phyloP scores from a whole-genome alignment of 2,888 invertebrate species.

The Noctua janthina region DNA sequence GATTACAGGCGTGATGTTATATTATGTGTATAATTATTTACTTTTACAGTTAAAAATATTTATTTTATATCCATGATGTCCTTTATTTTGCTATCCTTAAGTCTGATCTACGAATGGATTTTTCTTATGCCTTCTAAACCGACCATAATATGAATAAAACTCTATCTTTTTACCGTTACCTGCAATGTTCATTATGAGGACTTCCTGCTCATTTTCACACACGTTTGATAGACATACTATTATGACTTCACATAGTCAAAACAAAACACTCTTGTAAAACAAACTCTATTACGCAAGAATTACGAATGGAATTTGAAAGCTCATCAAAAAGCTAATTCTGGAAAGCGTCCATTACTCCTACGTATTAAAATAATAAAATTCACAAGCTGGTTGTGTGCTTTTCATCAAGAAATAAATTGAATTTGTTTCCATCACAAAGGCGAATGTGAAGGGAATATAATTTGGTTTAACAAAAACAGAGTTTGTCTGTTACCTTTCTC shows the following conservation, averaged over 20 bases:
- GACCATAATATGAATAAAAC: not conserved
- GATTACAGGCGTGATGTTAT: too few species aligned
- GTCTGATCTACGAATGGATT: not conserved
- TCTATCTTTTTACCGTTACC: not conserved
- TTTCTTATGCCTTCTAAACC: not conserved
- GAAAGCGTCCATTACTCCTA: slow-evolving; percentile 40
- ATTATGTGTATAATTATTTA: too few species aligned
- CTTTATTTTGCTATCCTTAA: too few species aligned
- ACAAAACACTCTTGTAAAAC: not conserved
- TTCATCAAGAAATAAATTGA: slow-evolving; percentile 57
- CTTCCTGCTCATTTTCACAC: slow-evolving; percentile 22
- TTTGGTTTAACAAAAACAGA: slow-evolving; percentile 49
- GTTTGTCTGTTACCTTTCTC: slow-evolving; percentile 28
- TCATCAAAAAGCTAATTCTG: slow-evolving; percentile 39
- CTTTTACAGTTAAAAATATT: too few species aligned
- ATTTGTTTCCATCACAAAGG: slow-evolving; percentile 54
- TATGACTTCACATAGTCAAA: slow-evolving; percentile 15
- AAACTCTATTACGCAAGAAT: not conserved
- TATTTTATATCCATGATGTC: too few species aligned
- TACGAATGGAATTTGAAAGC: not conserved
- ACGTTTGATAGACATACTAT: slow-evolving; percentile 22
- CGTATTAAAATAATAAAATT: slow-evolving; percentile 53
- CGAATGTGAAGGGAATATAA: slow-evolving; percentile 32
- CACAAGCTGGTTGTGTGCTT: slow-evolving; percentile 43
- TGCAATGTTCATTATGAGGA: slow-evolving; percentile 8